Evolutionary conservation across 2,888 invertebrate genomes (phyloP).

Genomic region (Diaphora mendica): DNA sequence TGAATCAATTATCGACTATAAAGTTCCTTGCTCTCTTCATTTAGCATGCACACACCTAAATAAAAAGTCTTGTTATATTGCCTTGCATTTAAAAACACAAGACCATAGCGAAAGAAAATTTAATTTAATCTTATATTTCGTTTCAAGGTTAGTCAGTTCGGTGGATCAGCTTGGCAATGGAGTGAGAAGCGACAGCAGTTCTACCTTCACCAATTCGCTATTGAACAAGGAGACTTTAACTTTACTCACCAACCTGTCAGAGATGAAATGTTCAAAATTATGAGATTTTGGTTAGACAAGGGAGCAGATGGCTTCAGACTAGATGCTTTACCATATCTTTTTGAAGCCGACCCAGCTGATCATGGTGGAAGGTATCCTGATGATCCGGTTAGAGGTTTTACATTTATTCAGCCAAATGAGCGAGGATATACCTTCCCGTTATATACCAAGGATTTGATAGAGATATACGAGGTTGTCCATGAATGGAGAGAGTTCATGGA

Average conservation of each 20-base stretch:
- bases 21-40: background rate
- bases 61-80: too few relatives aligned
- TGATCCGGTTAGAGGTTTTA: slow-evolving; percentile 80
- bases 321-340: slow-evolving; percentile 88
- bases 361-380: slow-evolving; percentile 76
- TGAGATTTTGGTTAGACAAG: slow-evolving; percentile 90
- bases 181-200: slow-evolving; percentile 87
- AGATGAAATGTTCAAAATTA: slow-evolving; percentile 85
- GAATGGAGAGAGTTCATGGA: slow-evolving; percentile 87
- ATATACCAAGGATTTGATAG: slow-evolving; percentile 88
- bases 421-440: slow-evolving; percentile 87
- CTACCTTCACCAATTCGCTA: slow-evolving; percentile 89
- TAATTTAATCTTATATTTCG: too few relatives aligned
- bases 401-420: slow-evolving; percentile 79
- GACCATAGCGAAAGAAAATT: slow-evolving; percentile 4
- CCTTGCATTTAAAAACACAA: too few relatives aligned
- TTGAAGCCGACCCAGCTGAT: slow-evolving; percentile 80
- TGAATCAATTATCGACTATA: background rate
- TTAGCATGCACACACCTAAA: background rate
- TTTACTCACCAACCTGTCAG: slow-evolving; percentile 86
- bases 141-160: slow-evolving; percentile 86
- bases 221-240: slow-evolving; percentile 89
- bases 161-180: slow-evolving; percentile 90
- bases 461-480: slow-evolving; percentile 84
- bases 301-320: slow-evolving; percentile 93